Percentiles rank a stretch among this genome's conserved stretches.
phyloP scores from a whole-genome alignment of 1,140 invertebrate genomes.

The Aphidius gifuensis region DNA sequence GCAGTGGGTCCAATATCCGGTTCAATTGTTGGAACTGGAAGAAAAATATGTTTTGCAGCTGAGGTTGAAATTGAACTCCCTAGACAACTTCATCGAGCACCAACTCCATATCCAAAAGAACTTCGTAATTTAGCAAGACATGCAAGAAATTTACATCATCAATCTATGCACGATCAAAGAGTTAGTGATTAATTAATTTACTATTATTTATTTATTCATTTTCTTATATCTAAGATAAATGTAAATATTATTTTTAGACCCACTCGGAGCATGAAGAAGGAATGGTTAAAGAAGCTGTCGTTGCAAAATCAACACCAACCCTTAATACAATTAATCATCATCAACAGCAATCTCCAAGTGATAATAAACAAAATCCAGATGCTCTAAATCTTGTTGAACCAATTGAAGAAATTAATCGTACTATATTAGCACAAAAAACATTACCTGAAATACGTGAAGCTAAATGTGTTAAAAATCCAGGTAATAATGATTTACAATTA shows the following conservation, averaged over 20 bases:
- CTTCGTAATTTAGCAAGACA: constrained; percentile 80
- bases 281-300: constrained; percentile 47
- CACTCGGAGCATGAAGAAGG: constrained; percentile 41
- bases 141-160: constrained; percentile 57
- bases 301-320: constrained; percentile 40
- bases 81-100: constrained; percentile 70
- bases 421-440: constrained; percentile 46
- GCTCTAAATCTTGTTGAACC: constrained; percentile 31
- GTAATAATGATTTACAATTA: constrained; percentile 39
- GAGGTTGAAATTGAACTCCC: constrained; percentile 60
- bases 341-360: constrained; percentile 27
- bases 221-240: too few species aligned
- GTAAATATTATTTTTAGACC: constrained; percentile 28
- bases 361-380: constrained; percentile 29
- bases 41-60: constrained; percentile 69
- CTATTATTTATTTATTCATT: too few species aligned
- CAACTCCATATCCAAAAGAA: constrained; percentile 92
- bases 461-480: constrained; percentile 48
- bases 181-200: constrained; percentile 29
- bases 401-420: constrained; percentile 37
- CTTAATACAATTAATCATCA: constrained; percentile 34
- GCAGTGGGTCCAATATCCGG: constrained; percentile 46
- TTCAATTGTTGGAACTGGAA: constrained; percentile 46
- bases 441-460: constrained; percentile 50
- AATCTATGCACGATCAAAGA: constrained; percentile 46